Conservation (phyloP, 2,113 vertebrate species). For the Pseudopodoces humilis region DNA sequence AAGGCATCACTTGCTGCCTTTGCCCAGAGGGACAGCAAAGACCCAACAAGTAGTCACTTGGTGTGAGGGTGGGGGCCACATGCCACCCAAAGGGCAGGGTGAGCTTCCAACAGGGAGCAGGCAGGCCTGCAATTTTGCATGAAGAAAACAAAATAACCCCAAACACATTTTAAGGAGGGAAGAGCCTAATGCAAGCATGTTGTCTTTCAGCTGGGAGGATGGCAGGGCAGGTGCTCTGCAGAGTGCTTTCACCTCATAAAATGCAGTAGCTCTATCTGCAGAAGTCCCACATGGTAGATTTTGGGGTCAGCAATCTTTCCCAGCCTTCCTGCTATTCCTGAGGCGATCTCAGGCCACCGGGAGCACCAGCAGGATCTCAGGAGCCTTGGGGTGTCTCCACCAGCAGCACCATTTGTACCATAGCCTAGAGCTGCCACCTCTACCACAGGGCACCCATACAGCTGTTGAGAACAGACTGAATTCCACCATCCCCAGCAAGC, state of each 20-base stretch:
- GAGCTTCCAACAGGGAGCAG: not conserved
- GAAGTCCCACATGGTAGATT: not conserved
- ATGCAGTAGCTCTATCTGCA: not conserved
- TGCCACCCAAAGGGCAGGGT: fast-evolving
- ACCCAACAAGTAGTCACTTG: not conserved
- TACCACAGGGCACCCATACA: not conserved
- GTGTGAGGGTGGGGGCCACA: not conserved
- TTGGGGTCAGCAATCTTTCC: not conserved
- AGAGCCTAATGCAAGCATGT: not conserved
- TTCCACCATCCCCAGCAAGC: not conserved
- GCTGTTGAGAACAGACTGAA: not conserved
- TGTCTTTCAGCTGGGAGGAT: not conserved
- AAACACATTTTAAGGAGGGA: not conserved
- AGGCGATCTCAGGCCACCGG: not conserved
- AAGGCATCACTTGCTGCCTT: not conserved
- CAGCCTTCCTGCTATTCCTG: not conserved
- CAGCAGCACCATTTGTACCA: not conserved
- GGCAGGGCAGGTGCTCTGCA: not conserved
- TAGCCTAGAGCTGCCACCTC: not conserved
- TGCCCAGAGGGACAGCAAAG: not conserved
- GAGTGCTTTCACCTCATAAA: not conserved
- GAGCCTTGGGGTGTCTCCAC: not conserved
- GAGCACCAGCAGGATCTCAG: not conserved
- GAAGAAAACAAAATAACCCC: not conserved
- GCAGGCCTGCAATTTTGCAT: not conserved